Percentiles rank a stretch among this genome's conserved stretches.
Conservation (phyloP, 2,113 vertebrate genomes). For the Cavia aperea region DNA sequence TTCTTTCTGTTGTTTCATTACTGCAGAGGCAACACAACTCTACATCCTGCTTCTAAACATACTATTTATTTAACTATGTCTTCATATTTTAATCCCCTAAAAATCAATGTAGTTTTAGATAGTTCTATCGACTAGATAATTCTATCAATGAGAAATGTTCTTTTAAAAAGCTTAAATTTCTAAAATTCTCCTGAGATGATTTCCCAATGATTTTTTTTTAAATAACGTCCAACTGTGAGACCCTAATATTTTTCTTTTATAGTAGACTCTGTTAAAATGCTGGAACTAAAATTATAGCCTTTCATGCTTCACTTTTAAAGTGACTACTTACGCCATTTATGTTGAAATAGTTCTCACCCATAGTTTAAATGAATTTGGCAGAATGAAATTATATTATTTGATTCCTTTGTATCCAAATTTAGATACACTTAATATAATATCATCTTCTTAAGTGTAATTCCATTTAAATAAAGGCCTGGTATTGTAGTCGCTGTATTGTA, state of each 20-base stretch:
- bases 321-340: conserved; percentile 53
- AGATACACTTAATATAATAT: conserved; percentile 48
- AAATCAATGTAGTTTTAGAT: conserved; percentile 5
- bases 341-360: conserved; percentile 44
- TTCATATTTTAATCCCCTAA: conserved; percentile 35
- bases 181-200: conserved; percentile 3
- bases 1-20: background rate
- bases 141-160: background rate
- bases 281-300: conserved; percentile 52
- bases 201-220: conserved; percentile 6
- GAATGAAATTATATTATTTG: conserved; percentile 54
- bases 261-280: conserved; percentile 41
- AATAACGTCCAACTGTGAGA: conserved; percentile 28
- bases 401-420: conserved; percentile 41
- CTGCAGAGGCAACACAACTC: background rate
- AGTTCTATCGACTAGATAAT: conserved; percentile 23
- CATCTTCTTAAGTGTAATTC: conserved; percentile 53
- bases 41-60: background rate
- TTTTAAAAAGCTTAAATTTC: conserved; percentile 11
- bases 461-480: conserved; percentile 36
- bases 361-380: conserved; percentile 50
- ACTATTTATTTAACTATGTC: background rate
- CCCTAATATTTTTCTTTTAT: conserved; percentile 41
- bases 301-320: conserved; percentile 51
- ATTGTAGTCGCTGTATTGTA: background rate